Percentiles rank a stretch among this genome's conserved stretches.
These are phyloP conservation scores for Sebastes cheni DNA, from an alignment of 2,797 vertebrate species.

Conservation along the genomic window DNA sequence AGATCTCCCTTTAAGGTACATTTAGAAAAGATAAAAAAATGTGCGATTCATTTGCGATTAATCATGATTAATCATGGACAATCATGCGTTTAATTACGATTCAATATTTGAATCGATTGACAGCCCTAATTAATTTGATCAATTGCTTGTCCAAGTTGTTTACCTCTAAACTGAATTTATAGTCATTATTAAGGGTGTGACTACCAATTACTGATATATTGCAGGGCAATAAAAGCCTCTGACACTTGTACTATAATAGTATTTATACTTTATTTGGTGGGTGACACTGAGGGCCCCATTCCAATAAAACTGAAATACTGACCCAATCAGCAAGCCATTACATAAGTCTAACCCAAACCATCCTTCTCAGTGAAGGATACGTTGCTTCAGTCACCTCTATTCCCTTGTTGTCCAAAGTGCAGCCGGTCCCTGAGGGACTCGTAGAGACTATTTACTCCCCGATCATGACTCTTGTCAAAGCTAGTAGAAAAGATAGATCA, in stretches of 20 bases:
- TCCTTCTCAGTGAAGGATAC: neutral
- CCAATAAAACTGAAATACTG: constrained; percentile 19
- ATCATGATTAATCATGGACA: too few relatives aligned
- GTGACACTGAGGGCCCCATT: neutral
- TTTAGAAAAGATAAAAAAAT: too few relatives aligned
- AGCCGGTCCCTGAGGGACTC: constrained; percentile 19
- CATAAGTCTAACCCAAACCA: neutral
- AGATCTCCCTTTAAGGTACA: too few relatives aligned
- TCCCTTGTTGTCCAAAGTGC: neutral
- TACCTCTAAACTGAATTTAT: neutral
- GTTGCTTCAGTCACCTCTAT: neutral
- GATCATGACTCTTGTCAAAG: constrained; percentile 61
- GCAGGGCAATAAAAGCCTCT: neutral
- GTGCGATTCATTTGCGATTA: too few relatives aligned
- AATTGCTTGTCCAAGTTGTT: neutral
- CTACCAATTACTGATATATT: neutral
- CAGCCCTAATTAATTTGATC: neutral
- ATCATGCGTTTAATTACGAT: too few relatives aligned
- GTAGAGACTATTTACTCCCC: constrained; percentile 37
- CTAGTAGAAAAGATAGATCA: constrained; percentile 55
- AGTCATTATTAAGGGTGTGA: neutral
- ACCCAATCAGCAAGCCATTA: constrained; percentile 13
- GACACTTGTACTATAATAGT: neutral
- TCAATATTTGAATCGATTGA: too few relatives aligned
- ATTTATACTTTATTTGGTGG: constrained; percentile 10